Percentiles rank a stretch among this genome's conserved stretches.
Conservation (phyloP, 2,797 vertebrate genomes). For the Vespertilio murinus region DNA sequence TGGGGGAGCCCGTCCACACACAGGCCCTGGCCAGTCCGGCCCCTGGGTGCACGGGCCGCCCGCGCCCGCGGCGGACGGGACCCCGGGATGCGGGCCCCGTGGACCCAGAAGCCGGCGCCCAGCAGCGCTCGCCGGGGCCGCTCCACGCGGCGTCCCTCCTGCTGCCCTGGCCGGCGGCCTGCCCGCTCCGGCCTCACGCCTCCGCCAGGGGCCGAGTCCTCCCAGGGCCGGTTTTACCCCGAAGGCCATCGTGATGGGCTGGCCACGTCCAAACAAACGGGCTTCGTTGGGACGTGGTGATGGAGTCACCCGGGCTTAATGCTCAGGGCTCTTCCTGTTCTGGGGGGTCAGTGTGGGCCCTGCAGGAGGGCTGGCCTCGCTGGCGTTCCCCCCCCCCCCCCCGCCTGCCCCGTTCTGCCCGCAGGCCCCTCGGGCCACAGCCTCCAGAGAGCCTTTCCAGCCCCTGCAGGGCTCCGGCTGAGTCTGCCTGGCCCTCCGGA, state of each 20-base stretch:
- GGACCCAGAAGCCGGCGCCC: fast-evolving
- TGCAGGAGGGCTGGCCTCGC: fast-evolving
- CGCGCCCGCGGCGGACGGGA: neutral
- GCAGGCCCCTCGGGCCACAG: neutral
- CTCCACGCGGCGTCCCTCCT: neutral
- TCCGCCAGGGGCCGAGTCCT: fast-evolving
- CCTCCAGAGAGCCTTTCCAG: neutral
- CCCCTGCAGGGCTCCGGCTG: neutral
- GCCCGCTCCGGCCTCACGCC: fast-evolving
- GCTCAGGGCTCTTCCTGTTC: fast-evolving
- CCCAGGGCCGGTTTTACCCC: fast-evolving
- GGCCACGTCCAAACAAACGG: neutral
- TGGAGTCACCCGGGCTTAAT: fast-evolving
- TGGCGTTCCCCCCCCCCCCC: too few relatives aligned
- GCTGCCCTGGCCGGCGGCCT: fast-evolving
- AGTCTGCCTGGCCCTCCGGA: fast-evolving
- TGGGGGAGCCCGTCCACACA: fast-evolving
- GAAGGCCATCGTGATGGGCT: neutral
- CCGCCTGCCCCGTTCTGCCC: fast-evolving
- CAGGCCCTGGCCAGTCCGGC: neutral
- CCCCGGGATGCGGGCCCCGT: fast-evolving
- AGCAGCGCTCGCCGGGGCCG: fast-evolving
- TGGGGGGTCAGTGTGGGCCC: neutral
- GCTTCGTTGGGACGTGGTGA: neutral
- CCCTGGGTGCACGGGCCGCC: too few relatives aligned